Evolutionary conservation across 2,888 invertebrate genomes (phyloP).

Genomic region (Metalampra italica): DNA sequence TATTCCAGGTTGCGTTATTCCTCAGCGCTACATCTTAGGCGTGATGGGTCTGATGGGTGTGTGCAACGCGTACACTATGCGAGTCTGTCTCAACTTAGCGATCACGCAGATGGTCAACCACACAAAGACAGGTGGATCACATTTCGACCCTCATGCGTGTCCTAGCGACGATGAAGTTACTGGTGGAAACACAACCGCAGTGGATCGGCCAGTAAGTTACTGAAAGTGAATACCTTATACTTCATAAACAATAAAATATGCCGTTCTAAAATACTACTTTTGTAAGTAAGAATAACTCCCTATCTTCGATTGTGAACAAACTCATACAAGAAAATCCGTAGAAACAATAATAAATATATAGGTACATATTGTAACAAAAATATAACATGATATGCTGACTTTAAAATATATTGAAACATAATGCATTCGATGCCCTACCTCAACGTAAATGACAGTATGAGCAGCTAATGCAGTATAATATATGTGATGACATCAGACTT

Average conservation of each 20-base stretch:
- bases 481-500: not conserved
- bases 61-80: conserved; percentile 86
- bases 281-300: too few species aligned
- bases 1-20: conserved; percentile 76
- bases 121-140: conserved; percentile 7
- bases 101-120: conserved; percentile 82
- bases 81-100: conserved; percentile 84
- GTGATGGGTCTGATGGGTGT: conserved; percentile 86
- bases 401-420: not conserved
- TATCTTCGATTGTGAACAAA: too few species aligned
- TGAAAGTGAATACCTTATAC: not conserved
- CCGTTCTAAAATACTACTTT: too few species aligned
- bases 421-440: not conserved
- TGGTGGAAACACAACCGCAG: conserved; percentile 25
- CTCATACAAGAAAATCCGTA: too few species aligned
- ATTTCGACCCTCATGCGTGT: conserved; percentile 48
- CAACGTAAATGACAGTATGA: not conserved
- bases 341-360: too few species aligned
- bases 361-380: too few species aligned
- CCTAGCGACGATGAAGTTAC: conserved; percentile 34
- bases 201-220: conserved; percentile 46
- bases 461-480: not conserved
- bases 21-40: conserved; percentile 83
- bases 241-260: too few species aligned
- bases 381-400: too few species aligned